phyloP scores from a whole-genome alignment of 1,140 invertebrate species.

The Steinernema feltiae region DNA sequence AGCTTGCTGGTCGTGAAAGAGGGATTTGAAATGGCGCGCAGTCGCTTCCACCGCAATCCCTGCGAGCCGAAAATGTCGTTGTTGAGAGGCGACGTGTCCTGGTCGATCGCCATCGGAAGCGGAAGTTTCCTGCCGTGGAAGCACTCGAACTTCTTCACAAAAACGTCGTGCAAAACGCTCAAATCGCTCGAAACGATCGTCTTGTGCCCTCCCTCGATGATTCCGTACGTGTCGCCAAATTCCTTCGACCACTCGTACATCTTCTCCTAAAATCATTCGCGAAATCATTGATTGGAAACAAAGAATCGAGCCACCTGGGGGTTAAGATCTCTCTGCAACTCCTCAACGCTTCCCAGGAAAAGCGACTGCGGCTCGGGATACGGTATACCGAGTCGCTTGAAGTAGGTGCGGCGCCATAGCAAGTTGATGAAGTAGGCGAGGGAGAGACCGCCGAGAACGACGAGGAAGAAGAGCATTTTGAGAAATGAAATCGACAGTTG shows the following conservation, averaged over 20 bases:
- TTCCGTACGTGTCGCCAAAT: constrained; percentile 60
- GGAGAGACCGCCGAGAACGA: neutral
- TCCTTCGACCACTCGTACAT: constrained; percentile 26
- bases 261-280: constrained; percentile 2
- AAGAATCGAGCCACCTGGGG: neutral
- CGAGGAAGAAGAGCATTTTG: constrained; percentile 9
- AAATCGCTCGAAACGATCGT: constrained; percentile 59
- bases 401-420: neutral
- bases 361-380: neutral
- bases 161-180: constrained; percentile 59
- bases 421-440: neutral
- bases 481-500: neutral
- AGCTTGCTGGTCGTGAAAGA: constrained; percentile 60
- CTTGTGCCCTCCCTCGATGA: constrained; percentile 48
- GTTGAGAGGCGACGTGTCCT: constrained; percentile 24
- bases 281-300: neutral
- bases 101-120: constrained; percentile 23
- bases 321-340: neutral
- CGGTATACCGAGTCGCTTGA: neutral
- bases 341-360: neutral
- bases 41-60: constrained; percentile 59
- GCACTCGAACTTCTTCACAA: constrained; percentile 61
- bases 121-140: constrained; percentile 59
- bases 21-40: constrained; percentile 59
- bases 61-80: constrained; percentile 42